These are phyloP conservation scores for Coilia nasus DNA, from an alignment of 2,797 vertebrate genomes.

Conservation along the genomic window DNA sequence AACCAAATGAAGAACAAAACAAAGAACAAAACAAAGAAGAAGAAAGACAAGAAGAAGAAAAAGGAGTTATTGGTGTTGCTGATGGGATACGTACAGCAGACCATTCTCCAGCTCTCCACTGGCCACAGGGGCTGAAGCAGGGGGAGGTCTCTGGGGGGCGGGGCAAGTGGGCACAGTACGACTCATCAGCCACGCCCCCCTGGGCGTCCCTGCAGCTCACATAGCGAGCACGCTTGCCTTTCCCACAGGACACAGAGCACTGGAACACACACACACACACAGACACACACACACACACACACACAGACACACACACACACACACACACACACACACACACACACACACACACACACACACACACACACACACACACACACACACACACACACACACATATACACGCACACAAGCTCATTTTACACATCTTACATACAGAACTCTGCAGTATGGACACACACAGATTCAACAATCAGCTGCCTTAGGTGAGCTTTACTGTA, in stretches of 20 bases:
- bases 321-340: not conserved
- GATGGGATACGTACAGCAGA: constrained; percentile 83
- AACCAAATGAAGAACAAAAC: not conserved
- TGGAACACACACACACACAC: constrained; percentile 57
- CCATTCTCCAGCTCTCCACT: constrained; percentile 93
- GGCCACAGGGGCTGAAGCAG: constrained; percentile 91
- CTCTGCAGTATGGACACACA: not conserved
- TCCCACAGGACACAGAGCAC: constrained; percentile 94
- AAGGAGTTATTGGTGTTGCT: constrained; percentile 1
- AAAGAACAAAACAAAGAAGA: constrained; percentile 47
- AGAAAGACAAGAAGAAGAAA: constrained; percentile 32
- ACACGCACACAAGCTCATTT: not conserved
- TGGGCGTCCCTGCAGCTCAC: constrained; percentile 90
- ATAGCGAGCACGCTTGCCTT: constrained; percentile 86
- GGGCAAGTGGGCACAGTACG: constrained; percentile 81
- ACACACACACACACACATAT: not conserved
- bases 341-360: constrained; percentile 4
- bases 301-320: not conserved
- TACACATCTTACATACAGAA: not conserved
- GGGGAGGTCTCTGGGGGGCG: constrained; percentile 83
- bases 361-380: constrained; percentile 9
- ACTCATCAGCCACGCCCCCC: constrained; percentile 87
- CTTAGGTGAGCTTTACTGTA: not conserved
- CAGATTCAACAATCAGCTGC: not conserved
- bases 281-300: constrained; percentile 18